These are phyloP conservation scores for Drusus annulatus DNA, from an alignment of 1,140 invertebrate species.

Conservation along the genomic window DNA sequence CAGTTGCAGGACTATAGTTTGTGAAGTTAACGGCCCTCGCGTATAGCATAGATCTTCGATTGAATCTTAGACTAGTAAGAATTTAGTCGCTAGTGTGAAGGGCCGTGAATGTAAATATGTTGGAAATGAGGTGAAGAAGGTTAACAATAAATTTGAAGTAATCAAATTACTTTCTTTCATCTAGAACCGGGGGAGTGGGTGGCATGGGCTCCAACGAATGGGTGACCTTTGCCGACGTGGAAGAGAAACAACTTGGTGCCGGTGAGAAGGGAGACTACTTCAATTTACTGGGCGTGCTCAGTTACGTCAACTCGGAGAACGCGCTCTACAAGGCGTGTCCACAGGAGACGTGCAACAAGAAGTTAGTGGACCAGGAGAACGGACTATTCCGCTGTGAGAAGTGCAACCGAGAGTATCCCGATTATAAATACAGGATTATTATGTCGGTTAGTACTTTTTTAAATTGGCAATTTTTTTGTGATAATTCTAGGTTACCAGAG, in stretches of 20 bases:
- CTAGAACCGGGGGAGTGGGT: slow-evolving; percentile 66
- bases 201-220: slow-evolving; percentile 70
- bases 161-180: neutral
- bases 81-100: too few species aligned
- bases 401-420: slow-evolving; percentile 87
- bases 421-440: slow-evolving; percentile 90
- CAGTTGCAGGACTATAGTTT: too few species aligned
- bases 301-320: slow-evolving; percentile 79
- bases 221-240: slow-evolving; percentile 83
- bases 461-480: too few species aligned
- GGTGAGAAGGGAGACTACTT: slow-evolving; percentile 87
- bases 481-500: neutral
- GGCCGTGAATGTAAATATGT: too few species aligned
- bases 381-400: slow-evolving; percentile 95
- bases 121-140: too few species aligned
- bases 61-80: too few species aligned
- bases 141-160: too few species aligned
- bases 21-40: too few species aligned
- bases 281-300: slow-evolving; percentile 65
- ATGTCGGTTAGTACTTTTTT: slow-evolving; percentile 77
- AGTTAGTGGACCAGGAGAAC: slow-evolving; percentile 90
- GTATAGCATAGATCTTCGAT: too few species aligned
- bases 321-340: slow-evolving; percentile 93
- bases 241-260: slow-evolving; percentile 75
- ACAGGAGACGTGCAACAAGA: slow-evolving; percentile 91